Base-by-base conservation (phyloP, 2,113 vertebrate genomes). In the Tapirus terrestris region DNA sequence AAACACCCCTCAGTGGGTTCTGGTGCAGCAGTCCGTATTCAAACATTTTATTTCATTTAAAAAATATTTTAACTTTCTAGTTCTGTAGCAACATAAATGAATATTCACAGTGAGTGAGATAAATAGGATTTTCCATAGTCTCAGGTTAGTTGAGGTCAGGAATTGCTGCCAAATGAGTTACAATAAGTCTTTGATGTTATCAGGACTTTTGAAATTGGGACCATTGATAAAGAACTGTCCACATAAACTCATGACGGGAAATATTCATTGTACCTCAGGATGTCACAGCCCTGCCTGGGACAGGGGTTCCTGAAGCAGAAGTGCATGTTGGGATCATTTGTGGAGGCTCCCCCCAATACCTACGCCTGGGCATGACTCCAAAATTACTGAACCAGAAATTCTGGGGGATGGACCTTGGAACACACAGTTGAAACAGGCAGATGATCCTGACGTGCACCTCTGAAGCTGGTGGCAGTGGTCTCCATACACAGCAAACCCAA, bases 401-500 rank as follows among this genome's bases (percentile, higher is more conserved):
- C n/a, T 10, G 6, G 29, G 18, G 13, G 25, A 45, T 29, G 60
- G 36, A 80, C 36, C 51, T 67, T 10, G 33, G 13, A 21, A 67
- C 25, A 27, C 1, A n/a, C 27, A 12, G 13, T 12, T 39, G 25
- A n/a, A 68, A 56, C 3, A 1, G 13, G 1, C 4, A 6, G 10
- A 7, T 36, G 43, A 1, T 20, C 39, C 31, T 17, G 20, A 51
- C 3, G 51, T 68, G 3, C 27, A 6, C 1, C n/a, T 9, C 5
- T 63, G 17, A 17, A 58, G 45, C 36, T 63, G 29, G 53, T 20
- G 29, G 14, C 5, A 5, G 21, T 4, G 2, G 2, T 61, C 43
- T 80, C 5, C n/a, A 21, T 12, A 2, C 21, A 8, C 33, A 63
- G 4, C 1, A 43, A 29, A 39, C 53, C 43, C 20, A 14, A 3